phyloP scores from a whole-genome alignment of 1,140 invertebrate species.

The Protaetia brevitarsis region DNA sequence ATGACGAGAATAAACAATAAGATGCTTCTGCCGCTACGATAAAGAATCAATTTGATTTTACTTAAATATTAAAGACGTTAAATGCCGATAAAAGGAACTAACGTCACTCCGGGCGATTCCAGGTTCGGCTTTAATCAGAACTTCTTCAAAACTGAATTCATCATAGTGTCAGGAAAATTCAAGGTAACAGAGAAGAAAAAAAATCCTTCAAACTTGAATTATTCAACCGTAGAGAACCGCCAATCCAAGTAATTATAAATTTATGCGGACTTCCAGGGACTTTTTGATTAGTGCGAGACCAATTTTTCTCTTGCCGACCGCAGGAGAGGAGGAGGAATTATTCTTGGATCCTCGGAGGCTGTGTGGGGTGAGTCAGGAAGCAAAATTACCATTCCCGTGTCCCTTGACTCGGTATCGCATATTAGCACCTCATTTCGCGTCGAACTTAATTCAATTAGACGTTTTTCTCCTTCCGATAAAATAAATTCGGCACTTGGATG shows the following conservation, averaged over 20 bases:
- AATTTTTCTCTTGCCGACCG: neutral
- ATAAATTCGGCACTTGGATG: no score
- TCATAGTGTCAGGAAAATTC: constrained; percentile 3
- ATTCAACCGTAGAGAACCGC: constrained; percentile 5
- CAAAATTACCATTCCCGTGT: neutral
- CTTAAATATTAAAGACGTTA: no score
- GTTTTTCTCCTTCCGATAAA: no score
- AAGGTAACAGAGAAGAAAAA: neutral
- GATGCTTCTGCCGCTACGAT: no score
- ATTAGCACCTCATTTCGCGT: constrained; percentile 3
- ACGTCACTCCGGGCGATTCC: no score
- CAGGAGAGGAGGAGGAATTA: neutral
- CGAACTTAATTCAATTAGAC: neutral
- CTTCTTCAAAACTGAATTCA: no score
- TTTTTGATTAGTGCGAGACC: constrained; percentile 9
- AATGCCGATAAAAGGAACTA: no score
- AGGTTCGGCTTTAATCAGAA: no score
- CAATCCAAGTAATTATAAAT: constrained; percentile 17
- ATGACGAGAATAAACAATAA: no score
- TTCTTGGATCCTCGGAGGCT: neutral
- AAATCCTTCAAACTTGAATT: neutral
- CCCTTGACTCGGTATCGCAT: no score
- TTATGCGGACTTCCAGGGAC: constrained; percentile 14
- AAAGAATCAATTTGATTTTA: no score
- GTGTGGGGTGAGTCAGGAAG: neutral